Percentiles rank a stretch among this genome's conserved stretches.
phyloP scores from a whole-genome alignment of 2,113 vertebrate species.

The Oenanthe melanoleuca region DNA sequence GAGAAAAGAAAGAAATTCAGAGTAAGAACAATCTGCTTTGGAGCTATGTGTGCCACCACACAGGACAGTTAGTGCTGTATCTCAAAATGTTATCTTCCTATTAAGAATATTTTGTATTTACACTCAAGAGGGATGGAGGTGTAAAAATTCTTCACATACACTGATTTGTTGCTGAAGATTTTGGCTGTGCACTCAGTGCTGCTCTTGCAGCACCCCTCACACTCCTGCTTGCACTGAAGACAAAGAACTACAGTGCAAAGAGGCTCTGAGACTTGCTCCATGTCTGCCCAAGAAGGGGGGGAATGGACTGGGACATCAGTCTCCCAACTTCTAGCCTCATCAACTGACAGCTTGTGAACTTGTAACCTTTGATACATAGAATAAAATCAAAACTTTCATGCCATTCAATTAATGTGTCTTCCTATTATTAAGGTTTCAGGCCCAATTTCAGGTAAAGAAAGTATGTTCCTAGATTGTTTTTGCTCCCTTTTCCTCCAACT shows the following conservation, averaged over 20 bases:
- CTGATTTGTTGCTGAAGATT: not conserved
- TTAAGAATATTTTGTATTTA: not conserved
- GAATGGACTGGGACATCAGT: not conserved
- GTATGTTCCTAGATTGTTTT: not conserved
- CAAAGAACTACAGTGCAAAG: not conserved
- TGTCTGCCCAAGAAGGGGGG: not conserved
- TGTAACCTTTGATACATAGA: not conserved
- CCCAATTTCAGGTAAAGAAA: not conserved
- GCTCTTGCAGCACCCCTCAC: not conserved
- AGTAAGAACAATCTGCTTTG: not conserved
- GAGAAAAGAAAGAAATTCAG: not conserved
- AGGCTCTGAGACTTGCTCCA: not conserved
- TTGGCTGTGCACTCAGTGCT: not conserved
- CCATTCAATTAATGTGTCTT: not conserved
- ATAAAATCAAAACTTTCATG: not conserved
- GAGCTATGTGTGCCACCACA: accelerated
- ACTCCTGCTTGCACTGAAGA: not conserved
- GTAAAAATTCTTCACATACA: not conserved
- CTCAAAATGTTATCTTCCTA: not conserved
- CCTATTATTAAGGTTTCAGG: not conserved
- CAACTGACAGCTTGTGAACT: not conserved
- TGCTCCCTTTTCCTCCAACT: not conserved
- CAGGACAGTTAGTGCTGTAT: not conserved
- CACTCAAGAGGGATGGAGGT: not conserved
- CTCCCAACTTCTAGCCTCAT: not conserved